Base-by-base conservation (phyloP, 2,888 invertebrate species). In the Agrilus cyanescens region DNA sequence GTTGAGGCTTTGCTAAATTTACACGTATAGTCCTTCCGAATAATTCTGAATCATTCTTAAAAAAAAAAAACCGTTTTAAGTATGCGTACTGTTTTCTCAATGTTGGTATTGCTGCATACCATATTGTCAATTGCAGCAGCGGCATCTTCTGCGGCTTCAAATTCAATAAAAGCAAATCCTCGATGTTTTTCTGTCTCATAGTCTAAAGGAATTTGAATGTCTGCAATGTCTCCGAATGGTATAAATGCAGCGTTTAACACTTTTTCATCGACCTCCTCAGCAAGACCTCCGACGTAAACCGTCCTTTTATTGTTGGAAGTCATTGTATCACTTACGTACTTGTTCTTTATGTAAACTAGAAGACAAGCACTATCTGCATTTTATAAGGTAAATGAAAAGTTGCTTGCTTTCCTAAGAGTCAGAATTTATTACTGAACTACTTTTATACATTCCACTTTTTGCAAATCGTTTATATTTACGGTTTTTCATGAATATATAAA, bases 161-260 rank as follows among this genome's bases (percentile, higher is more conserved):
- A 98, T 69, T 98, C 98, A 50, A 99, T 85, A 64, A 99, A 98
- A 1, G 96, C 95, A 70, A 96, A 98, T n/a, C 96, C 96, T 59
- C 96, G 75, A 61, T 97, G 96, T 60, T 93, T 94, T 61, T 96
- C 94, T 41, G 85, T 82, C 68, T 97, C 95, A 72, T 96, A 98
- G 71, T 98, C 98, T 38, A 97, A 72, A 8, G 98, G 98, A 64
- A 95, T 91, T 70, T 96, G 94, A 35, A 98, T 87, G 64, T 97
- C 96, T n/a, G 91, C 82, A 46, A 98, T 82, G 64, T 98, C 98
- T 7, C 98, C 98, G 65, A 98, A 98, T 2, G 97, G 96, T 54
- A 97, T 89, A 61, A 99, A 98, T 0, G 97, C 97, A 41, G 94
- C 91, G 64, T 91, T 89, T 30, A 98, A 70, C 16, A 91, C 80